These are phyloP conservation scores for Vanessa tameamea DNA, from an alignment of 1,140 invertebrate species.

Conservation along the genomic window DNA sequence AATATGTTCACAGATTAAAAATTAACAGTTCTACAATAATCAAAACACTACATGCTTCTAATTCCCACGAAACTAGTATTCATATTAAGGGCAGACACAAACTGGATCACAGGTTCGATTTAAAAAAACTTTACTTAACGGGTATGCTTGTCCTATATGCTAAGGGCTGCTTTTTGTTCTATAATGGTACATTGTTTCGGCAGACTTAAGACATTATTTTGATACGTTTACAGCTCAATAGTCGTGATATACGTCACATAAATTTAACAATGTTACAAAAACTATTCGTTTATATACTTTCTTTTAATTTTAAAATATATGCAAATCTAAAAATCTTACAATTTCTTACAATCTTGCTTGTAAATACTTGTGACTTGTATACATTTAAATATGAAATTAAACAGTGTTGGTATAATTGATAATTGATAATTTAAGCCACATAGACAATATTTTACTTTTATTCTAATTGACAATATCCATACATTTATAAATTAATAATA, in stretches of 20 bases:
- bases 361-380: not conserved
- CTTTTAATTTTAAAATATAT: too few species aligned
- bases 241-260: not conserved
- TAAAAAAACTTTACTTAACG: slow-evolving; percentile 35
- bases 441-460: not conserved
- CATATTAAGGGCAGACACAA: slow-evolving; percentile 23
- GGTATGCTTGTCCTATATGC: slow-evolving; percentile 27
- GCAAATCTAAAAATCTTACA: too few species aligned
- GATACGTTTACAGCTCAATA: not conserved
- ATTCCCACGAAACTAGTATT: slow-evolving; percentile 37
- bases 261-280: too few species aligned
- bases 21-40: not conserved
- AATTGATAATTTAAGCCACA: not conserved
- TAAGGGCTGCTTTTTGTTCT: slow-evolving; percentile 35
- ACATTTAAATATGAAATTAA: not conserved
- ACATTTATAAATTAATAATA: too few species aligned
- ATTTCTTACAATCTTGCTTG: too few species aligned
- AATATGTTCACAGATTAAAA: too few species aligned
- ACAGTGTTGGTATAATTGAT: too few species aligned
- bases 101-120: slow-evolving; percentile 19
- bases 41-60: slow-evolving; percentile 23
- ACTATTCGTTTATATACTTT: too few species aligned
- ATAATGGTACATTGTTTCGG: slow-evolving; percentile 4
- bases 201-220: not conserved
- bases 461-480: too few species aligned